A percentile compares a stretch with the other conserved stretches of the same genome.
phyloP scores from a whole-genome alignment of 2,888 invertebrate genomes.

The Drosophila subsilvestris region DNA sequence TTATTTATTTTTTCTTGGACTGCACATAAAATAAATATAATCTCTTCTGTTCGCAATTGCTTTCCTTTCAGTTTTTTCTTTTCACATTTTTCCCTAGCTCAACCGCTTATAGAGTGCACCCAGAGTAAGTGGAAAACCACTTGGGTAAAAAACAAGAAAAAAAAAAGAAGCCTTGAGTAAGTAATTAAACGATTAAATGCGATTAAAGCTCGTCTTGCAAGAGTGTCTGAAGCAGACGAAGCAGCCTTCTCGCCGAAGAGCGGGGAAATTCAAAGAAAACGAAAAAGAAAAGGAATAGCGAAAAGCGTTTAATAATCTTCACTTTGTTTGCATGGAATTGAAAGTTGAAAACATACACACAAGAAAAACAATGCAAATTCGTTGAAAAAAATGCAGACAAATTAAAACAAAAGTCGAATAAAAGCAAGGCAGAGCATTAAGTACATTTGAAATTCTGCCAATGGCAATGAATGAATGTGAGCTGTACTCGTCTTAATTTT shows the following conservation, averaged over 20 bases:
- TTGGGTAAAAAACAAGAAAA: not conserved
- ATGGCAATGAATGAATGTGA: slow-evolving; percentile 15
- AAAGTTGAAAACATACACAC: slow-evolving; percentile 13
- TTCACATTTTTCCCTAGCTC: not conserved
- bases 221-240: not conserved
- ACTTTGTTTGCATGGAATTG: slow-evolving; percentile 13
- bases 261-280: not conserved
- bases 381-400: slow-evolving; percentile 40
- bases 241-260: not conserved
- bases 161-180: not conserved
- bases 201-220: slow-evolving; percentile 16
- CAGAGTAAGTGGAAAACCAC: not conserved
- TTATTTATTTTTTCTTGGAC: too few species aligned
- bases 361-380: slow-evolving; percentile 32
- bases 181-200: slow-evolving; percentile 18
- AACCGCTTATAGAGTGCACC: not conserved
- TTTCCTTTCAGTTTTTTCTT: not conserved
- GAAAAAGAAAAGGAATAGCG: not conserved
- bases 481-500: slow-evolving; percentile 1
- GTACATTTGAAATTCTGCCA: slow-evolving; percentile 45
- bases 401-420: slow-evolving; percentile 1
- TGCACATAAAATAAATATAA: not conserved
- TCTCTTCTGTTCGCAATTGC: not conserved
- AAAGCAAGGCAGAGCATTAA: slow-evolving; percentile 39
- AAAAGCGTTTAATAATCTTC: slow-evolving; percentile 4